Conservation (phyloP, 2,113 vertebrate species). For the Hemiscyllium ocellatum region DNA sequence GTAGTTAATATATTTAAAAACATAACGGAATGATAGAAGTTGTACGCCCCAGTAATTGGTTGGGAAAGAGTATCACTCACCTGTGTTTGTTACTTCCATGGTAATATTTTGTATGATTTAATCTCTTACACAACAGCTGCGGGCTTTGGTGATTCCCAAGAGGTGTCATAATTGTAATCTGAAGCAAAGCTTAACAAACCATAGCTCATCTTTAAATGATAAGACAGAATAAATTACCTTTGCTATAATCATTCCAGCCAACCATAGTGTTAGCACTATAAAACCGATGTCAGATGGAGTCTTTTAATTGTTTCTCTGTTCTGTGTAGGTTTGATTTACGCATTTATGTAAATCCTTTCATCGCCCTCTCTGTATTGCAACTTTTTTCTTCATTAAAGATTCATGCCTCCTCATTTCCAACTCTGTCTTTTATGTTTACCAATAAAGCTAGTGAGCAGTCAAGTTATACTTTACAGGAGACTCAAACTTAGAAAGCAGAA, state of each 20-base stretch:
- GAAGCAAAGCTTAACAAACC: slow-evolving; percentile 25
- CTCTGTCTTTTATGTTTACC: neutral
- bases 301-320: slow-evolving; percentile 18
- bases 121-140: slow-evolving; percentile 5
- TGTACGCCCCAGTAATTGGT: neutral
- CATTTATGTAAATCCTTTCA: neutral
- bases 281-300: neutral
- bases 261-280: neutral
- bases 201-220: neutral
- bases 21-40: neutral
- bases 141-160: neutral
- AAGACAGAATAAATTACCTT: neutral
- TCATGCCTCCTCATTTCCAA: neutral
- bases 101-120: slow-evolving; percentile 12
- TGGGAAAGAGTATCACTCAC: neutral
- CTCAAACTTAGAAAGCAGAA: neutral
- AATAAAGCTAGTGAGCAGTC: neutral
- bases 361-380: neutral
- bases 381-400: neutral
- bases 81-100: neutral
- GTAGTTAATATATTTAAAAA: neutral
- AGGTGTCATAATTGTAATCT: slow-evolving; percentile 15
- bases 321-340: neutral
- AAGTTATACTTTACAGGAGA: neutral
- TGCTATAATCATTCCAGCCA: neutral